Evolutionary conservation across 2,888 invertebrate genomes (phyloP), one percentile per base, ranked within the genome.

Genomic region (Ommatoiulus sabulosus): DNA sequence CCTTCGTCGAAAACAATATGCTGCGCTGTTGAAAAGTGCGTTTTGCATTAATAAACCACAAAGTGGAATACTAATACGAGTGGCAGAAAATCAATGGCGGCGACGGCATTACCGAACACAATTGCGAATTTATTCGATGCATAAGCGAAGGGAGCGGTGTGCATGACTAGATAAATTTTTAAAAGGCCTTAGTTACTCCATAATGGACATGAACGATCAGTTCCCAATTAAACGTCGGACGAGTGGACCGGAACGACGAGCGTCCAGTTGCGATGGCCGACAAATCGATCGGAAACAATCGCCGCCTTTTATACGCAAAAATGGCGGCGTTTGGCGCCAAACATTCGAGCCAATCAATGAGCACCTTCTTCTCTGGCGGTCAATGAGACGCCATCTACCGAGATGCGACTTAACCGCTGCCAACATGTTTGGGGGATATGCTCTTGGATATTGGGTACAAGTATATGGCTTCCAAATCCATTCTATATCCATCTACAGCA

Each of bases 11-110:
- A 72, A 72, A 72, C 72, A 72, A 72, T 72, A 72, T 72, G 72
- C 24, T 24, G 72, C 72, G 72, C 10, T 35, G 35, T 35, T 24
- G 24, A 72, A 72, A 72, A 72, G n/a, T 72, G 72, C 7, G 72
- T 72, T 72, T 72, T 72, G 72, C 72, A 72, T 72, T 72, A 72
- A 72, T 72, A 72, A 72, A 72, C 72, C 72, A 72, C 72, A 72
- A 72, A 72, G 72, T 72, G 72, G 72, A 72, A 72, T 72, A 72
- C 72, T 72, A 72, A 72, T 72, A 72, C 20, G 24, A 72, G 72
- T 72, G 24, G 72, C 72, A 72, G 72, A 72, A 72, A 72, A 72
- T 72, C 72, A 72, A 72, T 72, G 72, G 72, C 24, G 72, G 72
- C 24, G 20, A n/a, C 7, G 72, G 24, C 72, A 72, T 72, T 72